Percentiles rank a stretch among this genome's conserved stretches.
Conservation (phyloP, 2,888 invertebrate genomes). For the Lapara coniferarum region DNA sequence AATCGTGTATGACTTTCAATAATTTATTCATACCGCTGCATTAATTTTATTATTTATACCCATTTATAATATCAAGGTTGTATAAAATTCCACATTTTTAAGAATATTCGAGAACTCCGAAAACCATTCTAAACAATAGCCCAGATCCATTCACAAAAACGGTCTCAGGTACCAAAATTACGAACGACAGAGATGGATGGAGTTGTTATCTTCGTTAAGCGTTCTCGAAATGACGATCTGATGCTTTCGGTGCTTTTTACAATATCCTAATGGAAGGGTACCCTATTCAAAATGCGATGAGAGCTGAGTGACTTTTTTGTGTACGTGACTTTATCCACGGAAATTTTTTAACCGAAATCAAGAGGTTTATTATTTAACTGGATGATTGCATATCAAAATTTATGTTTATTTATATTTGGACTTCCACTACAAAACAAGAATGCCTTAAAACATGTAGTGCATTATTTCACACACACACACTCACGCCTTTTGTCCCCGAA, state of each 20-base stretch:
- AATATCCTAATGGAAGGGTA: neutral
- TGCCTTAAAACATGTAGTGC: no score
- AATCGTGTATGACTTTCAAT: no score
- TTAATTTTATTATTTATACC: neutral
- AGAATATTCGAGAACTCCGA: neutral
- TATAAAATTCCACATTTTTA: neutral
- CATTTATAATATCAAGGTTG: neutral
- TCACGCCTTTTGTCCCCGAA: no score
- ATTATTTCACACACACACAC: no score
- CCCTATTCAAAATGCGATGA: neutral
- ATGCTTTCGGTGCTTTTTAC: neutral
- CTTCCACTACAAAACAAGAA: no score
- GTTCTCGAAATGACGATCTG: neutral
- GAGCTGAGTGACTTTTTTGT: neutral
- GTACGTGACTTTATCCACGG: no score
- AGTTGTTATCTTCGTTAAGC: neutral
- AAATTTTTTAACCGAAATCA: no score
- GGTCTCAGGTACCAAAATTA: constrained; percentile 8
- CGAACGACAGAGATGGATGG: constrained; percentile 7
- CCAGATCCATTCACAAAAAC: constrained; percentile 17
- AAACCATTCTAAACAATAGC: neutral
- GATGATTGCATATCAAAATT: no score
- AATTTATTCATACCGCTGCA: no score
- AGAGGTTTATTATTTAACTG: no score
- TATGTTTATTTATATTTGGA: no score